Evolutionary conservation across 2,888 invertebrate genomes (phyloP), one percentile per base, ranked within the genome.

Genomic region (Caenorhabditis angaria): DNA sequence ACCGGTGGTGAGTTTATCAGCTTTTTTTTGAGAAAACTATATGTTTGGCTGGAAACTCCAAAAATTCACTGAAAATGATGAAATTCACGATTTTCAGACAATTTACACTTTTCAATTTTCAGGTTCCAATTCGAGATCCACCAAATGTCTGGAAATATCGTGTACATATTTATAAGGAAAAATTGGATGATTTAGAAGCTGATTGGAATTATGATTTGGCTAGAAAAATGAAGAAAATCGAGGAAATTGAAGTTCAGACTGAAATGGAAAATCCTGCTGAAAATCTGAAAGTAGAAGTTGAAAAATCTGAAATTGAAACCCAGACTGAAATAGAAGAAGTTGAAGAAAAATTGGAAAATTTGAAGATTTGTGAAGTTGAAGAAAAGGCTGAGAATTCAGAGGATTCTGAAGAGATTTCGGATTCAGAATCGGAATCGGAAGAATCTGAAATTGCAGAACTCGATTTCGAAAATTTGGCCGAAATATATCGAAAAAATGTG

Each of bases 121-220:
- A 76, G 76, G 65, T 77, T 14, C 74, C 74, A 6, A 14, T 57
- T 0, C 65, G 77, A 1, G 63, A 62, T 27, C 50, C 67, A 18
- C 70, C 78, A 10, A 53, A 25, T 0, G 65, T 70, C 25, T 77
- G 69, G 65, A 51, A 55, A 27, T 66, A 75, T 48, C 75, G 78
- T 20, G 68, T 78, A 2, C 47, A 63, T 24, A 64, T 65, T 48
- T 75, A 75, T 59, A 57, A 63, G 12, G 24, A 55, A 50, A 60
- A 60, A 18, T 55, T 75, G 8, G 47, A 48, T 0, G 64, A 72
- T 10, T n/a, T 59, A 27, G 66, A 66, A 20, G 27, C 51, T 1
- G 53, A 61, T n/a, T 65, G 65, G 48, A 27, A 28, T 41, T 55
- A 69, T 51, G 60, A 63, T n/a, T 50, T 55, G 18, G 24, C 35